Evolutionary conservation across 2,888 invertebrate genomes (phyloP).

Genomic region (Calliphora vomitoria): DNA sequence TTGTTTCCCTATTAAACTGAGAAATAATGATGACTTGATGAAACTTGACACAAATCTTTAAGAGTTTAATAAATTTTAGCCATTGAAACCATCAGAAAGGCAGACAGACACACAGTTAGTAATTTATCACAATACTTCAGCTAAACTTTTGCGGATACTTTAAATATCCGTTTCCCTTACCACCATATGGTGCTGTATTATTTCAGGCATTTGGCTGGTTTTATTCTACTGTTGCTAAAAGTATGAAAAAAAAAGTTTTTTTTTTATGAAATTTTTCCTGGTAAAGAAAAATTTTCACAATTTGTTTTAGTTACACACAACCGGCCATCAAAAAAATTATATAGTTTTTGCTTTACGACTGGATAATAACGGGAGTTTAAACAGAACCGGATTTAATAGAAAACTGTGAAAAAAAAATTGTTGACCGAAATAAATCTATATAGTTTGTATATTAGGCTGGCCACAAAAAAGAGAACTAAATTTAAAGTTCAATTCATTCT

Average conservation of each 20-base stretch:
- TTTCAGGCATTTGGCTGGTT: background rate
- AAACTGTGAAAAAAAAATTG: background rate
- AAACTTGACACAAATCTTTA: conserved; percentile 13
- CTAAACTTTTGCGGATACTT: conserved; percentile 17
- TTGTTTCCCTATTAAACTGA: too few relatives aligned
- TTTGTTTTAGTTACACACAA: background rate
- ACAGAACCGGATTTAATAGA: background rate
- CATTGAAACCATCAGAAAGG: too few relatives aligned
- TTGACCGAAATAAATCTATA: background rate
- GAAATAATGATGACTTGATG: background rate
- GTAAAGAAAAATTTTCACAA: background rate
- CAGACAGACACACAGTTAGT: background rate
- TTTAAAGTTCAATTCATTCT: too few relatives aligned
- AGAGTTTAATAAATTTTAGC: background rate
- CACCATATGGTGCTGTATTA: background rate
- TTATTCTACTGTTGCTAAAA: background rate
- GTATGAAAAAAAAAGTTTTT: background rate
- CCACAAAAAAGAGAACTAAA: too few relatives aligned
- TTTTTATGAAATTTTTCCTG: background rate
- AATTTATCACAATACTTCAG: background rate
- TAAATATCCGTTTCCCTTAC: background rate
- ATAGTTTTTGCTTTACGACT: background rate
- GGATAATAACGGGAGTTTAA: background rate
- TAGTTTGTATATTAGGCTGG: too few relatives aligned
- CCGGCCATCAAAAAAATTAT: background rate